Percentiles rank a stretch among this genome's conserved stretches.
phyloP scores from a whole-genome alignment of 2,113 vertebrate species.

The Neogale vison region DNA sequence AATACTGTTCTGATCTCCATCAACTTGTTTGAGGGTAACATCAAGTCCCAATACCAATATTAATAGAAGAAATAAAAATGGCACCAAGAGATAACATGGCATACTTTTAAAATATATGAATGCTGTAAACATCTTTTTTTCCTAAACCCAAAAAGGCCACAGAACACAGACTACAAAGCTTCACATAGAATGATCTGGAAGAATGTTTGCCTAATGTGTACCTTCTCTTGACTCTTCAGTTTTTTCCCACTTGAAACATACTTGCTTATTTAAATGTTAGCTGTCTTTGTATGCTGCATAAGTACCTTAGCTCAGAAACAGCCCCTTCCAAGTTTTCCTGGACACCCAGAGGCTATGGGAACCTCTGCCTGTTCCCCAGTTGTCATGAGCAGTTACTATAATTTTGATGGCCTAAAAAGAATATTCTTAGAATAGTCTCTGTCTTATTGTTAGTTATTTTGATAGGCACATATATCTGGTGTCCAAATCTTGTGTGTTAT shows the following conservation, averaged over 20 bases:
- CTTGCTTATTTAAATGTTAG: not conserved
- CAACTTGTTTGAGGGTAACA: not conserved
- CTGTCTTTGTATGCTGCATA: not conserved
- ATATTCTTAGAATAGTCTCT: not conserved
- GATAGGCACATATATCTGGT: not conserved
- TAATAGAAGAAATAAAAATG: not conserved
- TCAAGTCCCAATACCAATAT: not conserved
- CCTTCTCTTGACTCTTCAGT: not conserved
- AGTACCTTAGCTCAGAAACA: not conserved
- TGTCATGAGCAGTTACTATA: not conserved
- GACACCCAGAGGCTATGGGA: accelerated
- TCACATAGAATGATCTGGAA: not conserved
- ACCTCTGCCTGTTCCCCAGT: not conserved
- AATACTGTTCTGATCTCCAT: not conserved
- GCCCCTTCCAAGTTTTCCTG: not conserved
- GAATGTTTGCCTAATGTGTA: not conserved
- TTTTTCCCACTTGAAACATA: not conserved
- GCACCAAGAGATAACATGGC: not conserved
- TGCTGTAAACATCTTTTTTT: not conserved
- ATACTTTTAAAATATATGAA: not conserved
- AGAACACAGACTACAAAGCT: not conserved
- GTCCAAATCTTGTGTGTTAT: not conserved
- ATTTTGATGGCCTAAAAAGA: not conserved
- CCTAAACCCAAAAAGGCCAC: not conserved
- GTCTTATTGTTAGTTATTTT: not conserved